These are phyloP conservation scores for Sesia apiformis DNA, from an alignment of 2,888 invertebrate species.

Conservation along the genomic window DNA sequence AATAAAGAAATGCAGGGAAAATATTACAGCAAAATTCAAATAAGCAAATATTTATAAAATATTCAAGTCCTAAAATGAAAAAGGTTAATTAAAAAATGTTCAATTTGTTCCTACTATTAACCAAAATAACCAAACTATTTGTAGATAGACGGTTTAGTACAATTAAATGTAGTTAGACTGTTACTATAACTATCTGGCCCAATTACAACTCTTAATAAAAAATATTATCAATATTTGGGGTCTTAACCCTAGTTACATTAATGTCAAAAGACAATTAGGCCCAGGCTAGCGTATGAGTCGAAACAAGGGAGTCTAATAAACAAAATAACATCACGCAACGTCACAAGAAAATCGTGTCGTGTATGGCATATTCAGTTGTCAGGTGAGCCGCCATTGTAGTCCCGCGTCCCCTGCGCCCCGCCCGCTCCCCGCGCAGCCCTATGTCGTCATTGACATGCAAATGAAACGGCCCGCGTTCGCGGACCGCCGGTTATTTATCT, in stretches of 20 bases:
- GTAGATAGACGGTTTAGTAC: no score
- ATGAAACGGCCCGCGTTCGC: conserved; percentile 56
- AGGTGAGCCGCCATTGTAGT: conserved; percentile 49
- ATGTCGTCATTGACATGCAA: conserved; percentile 59
- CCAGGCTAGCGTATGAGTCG: background rate
- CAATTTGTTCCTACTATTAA: no score
- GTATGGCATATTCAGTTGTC: conserved; percentile 26
- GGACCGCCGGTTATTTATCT: conserved; percentile 68
- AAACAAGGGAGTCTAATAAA: background rate
- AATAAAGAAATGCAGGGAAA: no score
- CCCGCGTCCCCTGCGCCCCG: conserved; percentile 14
- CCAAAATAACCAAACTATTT: no score
- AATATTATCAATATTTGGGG: no score
- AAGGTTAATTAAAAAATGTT: no score
- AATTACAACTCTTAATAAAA: no score
- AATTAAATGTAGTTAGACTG: no score
- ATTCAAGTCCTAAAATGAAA: no score
- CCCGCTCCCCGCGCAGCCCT: conserved; percentile 16
- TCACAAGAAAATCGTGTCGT: conserved; percentile 6
- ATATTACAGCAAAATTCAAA: no score
- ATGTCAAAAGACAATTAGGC: background rate
- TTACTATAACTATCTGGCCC: no score
- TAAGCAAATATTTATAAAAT: no score
- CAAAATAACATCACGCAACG: conserved; percentile 1
- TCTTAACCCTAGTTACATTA: background rate